Percentiles rank a stretch among this genome's conserved stretches.
These are phyloP conservation scores for Leucopsar rothschildi DNA, from an alignment of 2,113 vertebrate genomes.

Conservation along the genomic window DNA sequence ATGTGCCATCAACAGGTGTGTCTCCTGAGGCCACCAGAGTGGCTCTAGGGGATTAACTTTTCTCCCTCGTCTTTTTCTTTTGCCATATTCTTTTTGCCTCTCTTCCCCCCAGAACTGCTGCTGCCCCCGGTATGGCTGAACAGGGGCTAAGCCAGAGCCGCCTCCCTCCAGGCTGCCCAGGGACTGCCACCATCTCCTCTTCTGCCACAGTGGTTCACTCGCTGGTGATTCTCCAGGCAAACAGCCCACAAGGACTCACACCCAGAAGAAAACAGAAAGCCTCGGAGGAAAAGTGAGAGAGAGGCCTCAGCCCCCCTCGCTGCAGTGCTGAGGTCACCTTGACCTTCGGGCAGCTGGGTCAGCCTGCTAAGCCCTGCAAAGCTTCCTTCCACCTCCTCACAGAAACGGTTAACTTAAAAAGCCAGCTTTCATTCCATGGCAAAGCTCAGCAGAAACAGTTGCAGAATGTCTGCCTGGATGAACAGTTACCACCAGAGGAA, in stretches of 20 bases:
- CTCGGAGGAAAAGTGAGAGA: background rate
- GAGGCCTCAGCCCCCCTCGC: fast-evolving
- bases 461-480: background rate
- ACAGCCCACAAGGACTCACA: no score
- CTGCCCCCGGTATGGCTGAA: background rate
- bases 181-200: background rate
- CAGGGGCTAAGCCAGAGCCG: background rate
- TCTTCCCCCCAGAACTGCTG: background rate
- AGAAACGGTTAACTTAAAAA: background rate
- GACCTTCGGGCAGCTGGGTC: fast-evolving
- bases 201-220: fast-evolving
- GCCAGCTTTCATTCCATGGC: no score
- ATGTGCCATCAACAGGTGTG: background rate
- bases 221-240: background rate
- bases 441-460: background rate
- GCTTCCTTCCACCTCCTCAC: background rate
- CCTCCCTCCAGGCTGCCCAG: background rate
- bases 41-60: background rate
- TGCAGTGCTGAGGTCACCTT: fast-evolving
- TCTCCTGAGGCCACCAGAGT: background rate
- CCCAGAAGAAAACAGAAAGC: background rate
- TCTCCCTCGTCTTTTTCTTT: background rate
- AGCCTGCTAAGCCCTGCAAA: background rate
- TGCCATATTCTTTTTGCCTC: background rate
- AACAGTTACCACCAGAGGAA: background rate